Evolutionary conservation across 2,797 vertebrate species (phyloP).

Genomic region (Bovichtus variegatus): DNA sequence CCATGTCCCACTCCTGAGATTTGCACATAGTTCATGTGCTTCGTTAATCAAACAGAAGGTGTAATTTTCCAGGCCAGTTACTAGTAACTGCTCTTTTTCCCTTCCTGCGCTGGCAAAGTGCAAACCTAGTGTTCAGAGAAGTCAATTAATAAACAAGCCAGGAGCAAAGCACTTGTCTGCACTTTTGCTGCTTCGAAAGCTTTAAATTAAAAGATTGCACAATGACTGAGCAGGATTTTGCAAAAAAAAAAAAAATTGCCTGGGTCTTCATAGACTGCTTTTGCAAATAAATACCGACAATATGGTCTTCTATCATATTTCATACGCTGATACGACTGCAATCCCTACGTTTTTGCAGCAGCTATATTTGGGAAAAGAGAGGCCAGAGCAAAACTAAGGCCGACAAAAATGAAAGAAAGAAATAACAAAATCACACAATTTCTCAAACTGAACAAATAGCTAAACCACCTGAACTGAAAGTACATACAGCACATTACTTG

Average conservation of each 20-base stretch:
- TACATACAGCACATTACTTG: constrained; percentile 27
- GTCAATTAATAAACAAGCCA: not conserved
- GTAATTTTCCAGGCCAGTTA: not conserved
- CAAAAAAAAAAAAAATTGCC: not conserved
- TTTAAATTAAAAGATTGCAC: constrained; percentile 24
- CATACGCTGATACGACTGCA: not conserved
- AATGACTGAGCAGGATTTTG: constrained; percentile 23
- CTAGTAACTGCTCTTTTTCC: constrained; percentile 8
- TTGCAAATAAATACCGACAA: constrained; percentile 5
- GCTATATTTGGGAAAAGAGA: constrained; percentile 6
- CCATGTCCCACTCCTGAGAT: constrained; percentile 51
- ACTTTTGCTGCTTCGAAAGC: not conserved
- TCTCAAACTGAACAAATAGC: constrained; percentile 8
- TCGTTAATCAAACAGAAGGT: constrained; percentile 15
- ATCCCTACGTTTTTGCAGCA: constrained; percentile 19
- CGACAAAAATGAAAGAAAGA: constrained; percentile 2
- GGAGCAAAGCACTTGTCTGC: not conserved
- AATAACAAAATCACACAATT: constrained; percentile 8
- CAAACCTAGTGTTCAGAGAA: constrained; percentile 31
- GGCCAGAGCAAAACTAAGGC: constrained; percentile 21
- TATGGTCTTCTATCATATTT: not conserved
- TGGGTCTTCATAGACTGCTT: constrained; percentile 2
- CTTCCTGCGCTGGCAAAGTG: constrained; percentile 17
- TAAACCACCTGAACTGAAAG: constrained; percentile 7
- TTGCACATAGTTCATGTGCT: constrained; percentile 46